Base-by-base conservation (phyloP, 2,888 invertebrate genomes). In the Xestia c-nigrum region DNA sequence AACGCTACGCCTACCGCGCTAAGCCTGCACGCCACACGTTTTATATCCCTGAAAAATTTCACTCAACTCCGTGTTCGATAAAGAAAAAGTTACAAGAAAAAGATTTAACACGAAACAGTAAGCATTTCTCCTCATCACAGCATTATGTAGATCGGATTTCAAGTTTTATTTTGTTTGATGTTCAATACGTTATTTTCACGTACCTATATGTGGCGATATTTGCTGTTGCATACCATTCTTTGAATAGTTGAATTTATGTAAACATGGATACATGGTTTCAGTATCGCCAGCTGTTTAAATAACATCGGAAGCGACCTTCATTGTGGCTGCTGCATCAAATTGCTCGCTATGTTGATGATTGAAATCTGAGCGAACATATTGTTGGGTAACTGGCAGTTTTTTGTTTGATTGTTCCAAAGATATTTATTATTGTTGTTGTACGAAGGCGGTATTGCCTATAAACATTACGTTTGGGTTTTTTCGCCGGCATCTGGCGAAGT, bases 271-370 rank as follows among this genome's bases (percentile, higher is more conserved):
- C 87, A 81, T 79, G 83, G 89, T 90, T 91, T 90, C 86, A 87
- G 91, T 89, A 91, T 88, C 81, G 79, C 86, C 93, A 93, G 91
- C 91, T 93, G 93, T 93, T 92, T 90, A 91, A 90, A 92, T 87
- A 92, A 92, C 89, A 92, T 93, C 89, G 91, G 92, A 92, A 92
- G 87, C 90, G 88, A 89, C 91, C 91, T 93, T 91, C 91, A 92
- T 92, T 93, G 93, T 94, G 93, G 90, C 87, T 85, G 76, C 86
- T 90, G 92, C 90, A 90, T 94, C 91, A 91, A 92, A 93, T 93
- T 93, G 92, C 93, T 83, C 83, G 80, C 76, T 86, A 59, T 72
- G 74, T 86, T 87, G 88, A 86, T 93, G 93, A 94, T 94, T 92
- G 91, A 91, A 92, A 95, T 94, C 94, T 91, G 89, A 92, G 85